A percentile compares a stretch with the other conserved stretches of the same genome.
These are phyloP conservation scores for Anableps anableps DNA, from an alignment of 2,797 vertebrate genomes.

Conservation along the genomic window DNA sequence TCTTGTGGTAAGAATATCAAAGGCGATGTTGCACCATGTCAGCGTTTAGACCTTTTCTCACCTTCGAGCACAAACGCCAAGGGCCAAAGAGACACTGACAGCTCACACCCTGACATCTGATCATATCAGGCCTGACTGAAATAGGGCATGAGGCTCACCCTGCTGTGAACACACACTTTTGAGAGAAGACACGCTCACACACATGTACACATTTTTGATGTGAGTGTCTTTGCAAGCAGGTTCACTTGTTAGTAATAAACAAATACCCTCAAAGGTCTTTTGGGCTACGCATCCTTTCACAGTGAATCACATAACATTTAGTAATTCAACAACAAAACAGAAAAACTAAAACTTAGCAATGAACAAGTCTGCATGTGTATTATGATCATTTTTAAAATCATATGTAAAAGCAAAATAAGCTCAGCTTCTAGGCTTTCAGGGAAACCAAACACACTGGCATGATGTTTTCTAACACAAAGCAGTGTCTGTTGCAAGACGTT, in stretches of 20 bases:
- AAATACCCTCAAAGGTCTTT: conserved; percentile 10
- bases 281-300: not conserved
- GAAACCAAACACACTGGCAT: not conserved
- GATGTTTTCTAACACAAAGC: not conserved
- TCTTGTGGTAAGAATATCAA: conserved; percentile 59
- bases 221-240: conserved; percentile 31
- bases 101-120: conserved; percentile 71
- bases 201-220: conserved; percentile 25
- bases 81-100: conserved; percentile 54
- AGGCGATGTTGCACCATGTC: conserved; percentile 63
- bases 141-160: conserved; percentile 69
- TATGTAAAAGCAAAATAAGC: not conserved
- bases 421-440: not conserved
- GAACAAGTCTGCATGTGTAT: not conserved
- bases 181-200: conserved; percentile 25
- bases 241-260: conserved; percentile 41
- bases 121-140: conserved; percentile 76
- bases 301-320: conserved; percentile 1
- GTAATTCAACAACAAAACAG: conserved; percentile 2
- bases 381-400: not conserved
- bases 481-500: not conserved
- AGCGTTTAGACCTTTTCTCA: conserved; percentile 74
- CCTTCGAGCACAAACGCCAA: conserved; percentile 64
- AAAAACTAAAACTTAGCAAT: conserved; percentile 3
- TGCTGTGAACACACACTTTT: conserved; percentile 60